A percentile compares a stretch with the other conserved stretches of the same genome.
Evolutionary conservation across 2,888 invertebrate species (phyloP).

Genomic region (Ophion ventricosus): DNA sequence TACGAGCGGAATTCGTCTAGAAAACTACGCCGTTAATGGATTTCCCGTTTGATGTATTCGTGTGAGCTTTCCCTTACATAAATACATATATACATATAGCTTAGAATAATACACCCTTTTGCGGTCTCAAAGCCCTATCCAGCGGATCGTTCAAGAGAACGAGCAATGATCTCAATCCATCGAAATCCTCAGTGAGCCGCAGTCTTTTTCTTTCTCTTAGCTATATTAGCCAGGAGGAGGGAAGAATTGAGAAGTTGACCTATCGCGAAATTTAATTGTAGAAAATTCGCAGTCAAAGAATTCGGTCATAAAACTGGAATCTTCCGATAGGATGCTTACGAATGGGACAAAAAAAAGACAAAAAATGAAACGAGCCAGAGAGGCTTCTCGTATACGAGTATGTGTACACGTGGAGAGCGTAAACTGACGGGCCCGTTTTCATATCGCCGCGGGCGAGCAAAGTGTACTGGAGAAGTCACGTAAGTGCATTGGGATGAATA

Average conservation of each 20-base stretch:
- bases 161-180: no score
- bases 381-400: background rate
- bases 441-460: conserved; percentile 51
- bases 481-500: conserved; percentile 23
- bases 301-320: conserved; percentile 8
- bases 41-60: conserved; percentile 33
- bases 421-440: conserved; percentile 52
- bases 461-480: conserved; percentile 56
- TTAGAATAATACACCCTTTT: no score
- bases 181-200: no score
- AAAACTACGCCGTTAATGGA: conserved; percentile 33
- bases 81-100: no score
- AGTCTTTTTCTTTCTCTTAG: no score
- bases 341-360: conserved; percentile 26
- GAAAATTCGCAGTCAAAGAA: no score
- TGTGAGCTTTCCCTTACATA: background rate
- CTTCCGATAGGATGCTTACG: conserved; percentile 6
- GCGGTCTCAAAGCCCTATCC: no score
- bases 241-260: no score
- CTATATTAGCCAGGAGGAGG: no score
- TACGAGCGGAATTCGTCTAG: conserved; percentile 34
- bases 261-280: no score
- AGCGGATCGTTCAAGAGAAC: no score
- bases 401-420: conserved; percentile 1
- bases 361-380: conserved; percentile 52